These are phyloP conservation scores for Oscheius sp. DNA, from an alignment of 2,888 invertebrate genomes.

Conservation along the genomic window DNA sequence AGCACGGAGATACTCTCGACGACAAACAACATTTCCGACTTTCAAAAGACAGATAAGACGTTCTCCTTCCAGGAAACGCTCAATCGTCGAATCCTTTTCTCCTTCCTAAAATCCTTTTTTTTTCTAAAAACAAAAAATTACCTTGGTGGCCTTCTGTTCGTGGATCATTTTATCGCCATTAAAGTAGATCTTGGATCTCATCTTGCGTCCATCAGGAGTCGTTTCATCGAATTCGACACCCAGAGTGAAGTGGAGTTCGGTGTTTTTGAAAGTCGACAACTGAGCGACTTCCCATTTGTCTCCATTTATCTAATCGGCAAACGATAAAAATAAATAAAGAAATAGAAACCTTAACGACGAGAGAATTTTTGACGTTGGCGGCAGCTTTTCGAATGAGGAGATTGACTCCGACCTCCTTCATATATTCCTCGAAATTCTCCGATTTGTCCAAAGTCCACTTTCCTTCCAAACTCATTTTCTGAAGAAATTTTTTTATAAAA, in stretches of 20 bases:
- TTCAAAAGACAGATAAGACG: conserved; percentile 44
- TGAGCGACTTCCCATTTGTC: conserved; percentile 48
- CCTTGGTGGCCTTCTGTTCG: conserved; percentile 50
- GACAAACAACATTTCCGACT: conserved; percentile 43
- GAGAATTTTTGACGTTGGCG: conserved; percentile 55
- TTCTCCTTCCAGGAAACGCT: conserved; percentile 51
- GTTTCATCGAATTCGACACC: conserved; percentile 57
- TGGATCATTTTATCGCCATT: conserved; percentile 55
- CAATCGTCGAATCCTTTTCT: conserved; percentile 47
- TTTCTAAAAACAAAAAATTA: not conserved
- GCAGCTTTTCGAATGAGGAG: conserved; percentile 59
- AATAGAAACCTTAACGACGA: conserved; percentile 53
- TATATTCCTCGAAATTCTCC: conserved; percentile 55
- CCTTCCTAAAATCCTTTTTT: conserved; percentile 31
- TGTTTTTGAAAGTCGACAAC: conserved; percentile 60
- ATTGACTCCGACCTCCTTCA: conserved; percentile 54
- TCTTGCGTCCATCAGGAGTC: conserved; percentile 58
- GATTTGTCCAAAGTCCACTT: conserved; percentile 50
- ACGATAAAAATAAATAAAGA: not conserved
- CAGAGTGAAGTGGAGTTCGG: conserved; percentile 46
- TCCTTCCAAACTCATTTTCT: conserved; percentile 41
- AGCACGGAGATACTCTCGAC: conserved; percentile 49
- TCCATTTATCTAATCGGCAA: conserved; percentile 33
- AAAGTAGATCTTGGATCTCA: conserved; percentile 43
- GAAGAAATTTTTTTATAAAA: conserved; percentile 4